Base-by-base conservation (phyloP, 2,888 invertebrate species). In the Allophyes oxyacanthae region DNA sequence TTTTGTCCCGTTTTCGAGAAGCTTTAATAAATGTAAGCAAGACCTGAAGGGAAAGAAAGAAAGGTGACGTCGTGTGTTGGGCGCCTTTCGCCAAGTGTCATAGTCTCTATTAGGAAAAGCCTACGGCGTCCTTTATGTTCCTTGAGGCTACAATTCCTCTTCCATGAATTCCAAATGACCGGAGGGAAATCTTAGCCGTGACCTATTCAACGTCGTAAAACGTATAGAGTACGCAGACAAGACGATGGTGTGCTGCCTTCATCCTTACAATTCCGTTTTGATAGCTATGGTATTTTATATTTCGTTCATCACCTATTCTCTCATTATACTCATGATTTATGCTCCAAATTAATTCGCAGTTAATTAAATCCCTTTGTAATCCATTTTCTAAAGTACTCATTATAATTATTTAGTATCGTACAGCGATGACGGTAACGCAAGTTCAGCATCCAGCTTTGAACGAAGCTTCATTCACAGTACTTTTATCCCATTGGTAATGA, bases 151-250 rank as follows among this genome's bases (percentile, higher is more conserved):
- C 92, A 92, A 92, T 91, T 91, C 79, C 88, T 89, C 85, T 90
- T 86, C 92, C 92, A 94, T 94, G 94, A 93, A 94, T 94, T 89
- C 86, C 91, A 93, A 93, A 94, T 94, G 93, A 91, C 94, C 94
- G 89, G 88, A 92, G 94, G 94, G 94, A 94, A 93, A 94, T 93
- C 93, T 93, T 92, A 93, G 87, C 92, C 91, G 86, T 92, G 92
- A 93, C 92, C 92, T 84, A 90, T 93, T 94, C 94, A 93, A 87
- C 75, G 81, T 72, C 81, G 83, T 86, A 85, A 88, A 86, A 83
- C 74, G 78, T 80, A 83, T 76, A 77, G 76, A 72, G 65, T 64
- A 57, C 67, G 67, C 61, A 72, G 69, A 60, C 72, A 71, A 73
- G 75, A 78, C 55, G 64, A 68, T 48, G 53, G 25, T 48, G 14